phyloP scores from a whole-genome alignment of 2,888 invertebrate genomes.

The Acrobasis consociella region DNA sequence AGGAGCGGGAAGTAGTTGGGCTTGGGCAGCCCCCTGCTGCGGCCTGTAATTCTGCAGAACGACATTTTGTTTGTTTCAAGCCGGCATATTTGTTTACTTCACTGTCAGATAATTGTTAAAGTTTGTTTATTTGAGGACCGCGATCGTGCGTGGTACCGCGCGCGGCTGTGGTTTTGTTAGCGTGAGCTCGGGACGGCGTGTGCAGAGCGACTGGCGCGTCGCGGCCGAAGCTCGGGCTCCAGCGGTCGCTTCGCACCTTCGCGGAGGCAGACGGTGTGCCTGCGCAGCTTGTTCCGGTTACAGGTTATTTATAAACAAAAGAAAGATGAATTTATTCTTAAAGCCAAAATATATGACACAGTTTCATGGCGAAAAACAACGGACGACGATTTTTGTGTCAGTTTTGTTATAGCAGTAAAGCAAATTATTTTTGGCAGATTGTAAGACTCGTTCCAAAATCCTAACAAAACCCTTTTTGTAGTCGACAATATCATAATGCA shows the following conservation, averaged over 20 bases:
- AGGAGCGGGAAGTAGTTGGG: slow-evolving; percentile 92
- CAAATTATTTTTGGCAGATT: slow-evolving; percentile 33
- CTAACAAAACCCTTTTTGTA: not conserved
- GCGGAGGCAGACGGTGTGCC: slow-evolving; percentile 72
- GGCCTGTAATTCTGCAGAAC: slow-evolving; percentile 91
- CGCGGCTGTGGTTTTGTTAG: slow-evolving; percentile 50
- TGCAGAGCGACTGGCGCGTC: slow-evolving; percentile 64
- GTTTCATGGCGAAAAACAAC: slow-evolving; percentile 62
- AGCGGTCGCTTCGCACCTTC: slow-evolving; percentile 71
- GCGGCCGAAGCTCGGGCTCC: slow-evolving; percentile 45
- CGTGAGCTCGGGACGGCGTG: slow-evolving; percentile 60
- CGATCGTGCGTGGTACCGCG: slow-evolving; percentile 49
- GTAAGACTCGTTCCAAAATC: not conserved
- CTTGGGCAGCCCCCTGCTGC: slow-evolving; percentile 89
- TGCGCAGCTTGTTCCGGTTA: slow-evolving; percentile 79
- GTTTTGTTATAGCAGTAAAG: slow-evolving; percentile 27
- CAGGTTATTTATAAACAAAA: slow-evolving; percentile 77
- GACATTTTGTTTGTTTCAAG: slow-evolving; percentile 79
- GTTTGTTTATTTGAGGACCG: slow-evolving; percentile 41
- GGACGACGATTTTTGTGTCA: slow-evolving; percentile 37
- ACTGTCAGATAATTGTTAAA: slow-evolving; percentile 30
- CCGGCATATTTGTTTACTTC: slow-evolving; percentile 72
- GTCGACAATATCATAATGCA: not conserved
- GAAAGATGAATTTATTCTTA: slow-evolving; percentile 72
- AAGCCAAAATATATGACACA: slow-evolving; percentile 73